Conservation (phyloP, 92 coral and sea anemone species). For the Epizoanthus stellaris region DNA sequence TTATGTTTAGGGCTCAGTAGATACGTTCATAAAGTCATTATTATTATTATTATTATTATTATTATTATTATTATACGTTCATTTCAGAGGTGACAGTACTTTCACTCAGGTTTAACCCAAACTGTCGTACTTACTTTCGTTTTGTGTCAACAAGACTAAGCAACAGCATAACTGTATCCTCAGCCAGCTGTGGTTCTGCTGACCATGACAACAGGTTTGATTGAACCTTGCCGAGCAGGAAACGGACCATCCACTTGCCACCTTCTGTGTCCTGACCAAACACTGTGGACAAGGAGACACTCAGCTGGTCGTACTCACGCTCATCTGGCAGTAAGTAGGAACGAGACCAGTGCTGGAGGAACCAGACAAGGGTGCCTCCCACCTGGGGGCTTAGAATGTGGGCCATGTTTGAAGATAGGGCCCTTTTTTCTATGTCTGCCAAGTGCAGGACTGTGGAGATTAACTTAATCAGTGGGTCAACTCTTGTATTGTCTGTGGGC, state of each 20-base stretch:
- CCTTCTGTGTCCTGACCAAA: slow-evolving; percentile 87
- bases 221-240: slow-evolving; percentile 83
- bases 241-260: slow-evolving; percentile 85
- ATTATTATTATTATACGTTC: no score
- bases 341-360: slow-evolving; percentile 81
- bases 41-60: no score
- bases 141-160: slow-evolving; percentile 84
- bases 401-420: slow-evolving; percentile 76
- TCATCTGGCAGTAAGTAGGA: slow-evolving; percentile 92
- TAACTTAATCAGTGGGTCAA: slow-evolving; percentile 80
- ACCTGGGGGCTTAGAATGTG: slow-evolving; percentile 92
- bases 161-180: slow-evolving; percentile 85
- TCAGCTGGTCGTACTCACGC: slow-evolving; percentile 84
- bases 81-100: no score
- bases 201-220: slow-evolving; percentile 90
- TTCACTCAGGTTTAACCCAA: no score
- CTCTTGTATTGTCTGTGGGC: slow-evolving; percentile 54
- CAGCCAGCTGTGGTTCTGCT: slow-evolving; percentile 85
- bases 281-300: slow-evolving; percentile 71
- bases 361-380: slow-evolving; percentile 94
- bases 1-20: no score
- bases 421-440: slow-evolving; percentile 84
- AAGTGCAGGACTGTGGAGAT: slow-evolving; percentile 73
- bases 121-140: slow-evolving; percentile 62
- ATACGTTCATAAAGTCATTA: no score